These are phyloP conservation scores for Ashinkailepas kermadecensis DNA, from an alignment of 2,888 invertebrate species.

Conservation along the genomic window DNA sequence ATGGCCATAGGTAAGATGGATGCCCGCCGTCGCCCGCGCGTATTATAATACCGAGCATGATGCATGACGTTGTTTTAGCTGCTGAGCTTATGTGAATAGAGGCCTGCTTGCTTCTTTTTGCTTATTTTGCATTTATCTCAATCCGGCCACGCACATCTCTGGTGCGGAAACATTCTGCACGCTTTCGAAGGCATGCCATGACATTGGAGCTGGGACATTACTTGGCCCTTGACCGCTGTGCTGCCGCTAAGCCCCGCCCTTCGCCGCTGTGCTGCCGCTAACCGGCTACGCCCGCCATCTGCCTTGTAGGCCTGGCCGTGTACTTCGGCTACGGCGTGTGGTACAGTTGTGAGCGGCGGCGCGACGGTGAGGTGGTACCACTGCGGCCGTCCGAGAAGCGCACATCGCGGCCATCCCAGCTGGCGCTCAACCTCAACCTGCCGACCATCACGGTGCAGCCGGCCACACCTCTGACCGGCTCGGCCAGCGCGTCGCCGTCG, in stretches of 20 bases:
- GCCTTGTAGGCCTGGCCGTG: slow-evolving; percentile 39
- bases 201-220: too few species aligned
- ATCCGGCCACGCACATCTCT: too few species aligned
- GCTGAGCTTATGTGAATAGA: too few species aligned
- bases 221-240: too few species aligned
- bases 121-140: too few species aligned
- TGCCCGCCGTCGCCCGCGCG: neutral
- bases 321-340: slow-evolving; percentile 43
- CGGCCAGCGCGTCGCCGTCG: slow-evolving; percentile 25
- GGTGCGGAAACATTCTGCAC: too few species aligned
- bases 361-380: too few species aligned
- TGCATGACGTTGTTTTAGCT: neutral
- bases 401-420: neutral
- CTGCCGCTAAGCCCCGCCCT: neutral
- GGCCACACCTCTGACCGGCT: slow-evolving; percentile 28
- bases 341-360: slow-evolving; percentile 37
- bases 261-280: neutral
- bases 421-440: neutral
- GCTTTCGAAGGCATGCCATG: too few species aligned
- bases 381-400: too few species aligned
- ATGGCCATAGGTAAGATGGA: slow-evolving; percentile 55
- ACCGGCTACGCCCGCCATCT: neutral
- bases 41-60: neutral
- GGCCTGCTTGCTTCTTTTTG: too few species aligned
- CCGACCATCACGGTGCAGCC: slow-evolving; percentile 30